Base-by-base conservation (phyloP, 2,113 vertebrate species). In the Semnornis frantzii region DNA sequence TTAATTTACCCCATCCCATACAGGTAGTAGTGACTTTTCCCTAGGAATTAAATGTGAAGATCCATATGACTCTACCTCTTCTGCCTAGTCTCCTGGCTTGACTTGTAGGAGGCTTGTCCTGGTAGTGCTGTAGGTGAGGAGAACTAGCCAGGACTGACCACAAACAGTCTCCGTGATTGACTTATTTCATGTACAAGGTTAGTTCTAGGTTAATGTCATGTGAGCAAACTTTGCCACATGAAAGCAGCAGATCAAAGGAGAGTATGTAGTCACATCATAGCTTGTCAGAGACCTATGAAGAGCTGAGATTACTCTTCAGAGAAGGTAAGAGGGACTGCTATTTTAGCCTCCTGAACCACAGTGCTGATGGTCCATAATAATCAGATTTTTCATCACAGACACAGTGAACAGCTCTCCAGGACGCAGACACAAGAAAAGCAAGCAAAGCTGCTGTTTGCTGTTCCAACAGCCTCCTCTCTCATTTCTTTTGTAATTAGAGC, bases 141-240 rank as follows among this genome's bases (percentile, higher is more conserved):
- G 27, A 88, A 23, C 3, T 39, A 69, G 5, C 4, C 28, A 60
- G 31, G 6, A 59, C 8, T 2, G 1, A 71, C 10, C 48, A 39
- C 1, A 1, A 59, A 7, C 30, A 75, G 17, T 18, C 14, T 68
- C 9, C 6, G 3, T 54, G 24, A 17, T 30, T 3, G 0, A 6
- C 18, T 42, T 52, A 44, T 69, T 34, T 30, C 52, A 33, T 24
- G 16, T 2, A 39, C 8, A 76, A 64, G 85, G 23, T 55, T 28
- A 25, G 3, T 6, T 39, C 25, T 52, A 31, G 1, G 10, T 66
- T 90, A 90, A 54, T 54, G 7, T 27, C 54, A 55, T 8, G 4
- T 34, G 5, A 13, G 5, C 13, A 82, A 66, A 30, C 10, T 52
- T 63, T 15, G 12, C 28, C 25, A 72, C 4, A 15, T 55, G 42